Evolutionary conservation across 2,888 invertebrate genomes (phyloP), one percentile per base, ranked within the genome.

Genomic region (Pyrrhopygopsis socrates): DNA sequence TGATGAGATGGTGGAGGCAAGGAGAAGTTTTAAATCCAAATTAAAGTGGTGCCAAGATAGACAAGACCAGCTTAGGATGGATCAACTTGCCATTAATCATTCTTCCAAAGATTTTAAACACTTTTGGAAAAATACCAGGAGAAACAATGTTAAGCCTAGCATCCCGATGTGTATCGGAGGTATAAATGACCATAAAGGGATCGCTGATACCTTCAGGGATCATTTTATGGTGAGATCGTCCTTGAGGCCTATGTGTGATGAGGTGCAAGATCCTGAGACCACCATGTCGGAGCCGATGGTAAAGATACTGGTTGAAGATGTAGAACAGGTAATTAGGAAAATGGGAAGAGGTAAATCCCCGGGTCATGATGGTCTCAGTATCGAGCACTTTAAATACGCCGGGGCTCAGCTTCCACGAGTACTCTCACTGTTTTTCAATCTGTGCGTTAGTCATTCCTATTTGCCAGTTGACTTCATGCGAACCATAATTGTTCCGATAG

Each of bases 21-120:
- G 45, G 63, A 79, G 29, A 58, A 30, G 2, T 30, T 81, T 81
- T 60, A 81, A 81, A 70, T 24, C 65, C 20, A 81, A 81, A 58
- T 22, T 81, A 22, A 81, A 76, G 45, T 81, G 76, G 81, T 81
- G 81, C 15, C 68, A 68, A 30, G 22, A 67, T 20, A 67, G 65
- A 18, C 38, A 45, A 11, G 75, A 65, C 8, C 65, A 65, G n/a
- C 18, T 76, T 45, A 63, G 29, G 27, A 67, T 78, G 50, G 70
- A 90, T 76, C 54, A 79, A 68, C 82, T 73, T 75, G 73, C 74
- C 45, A 60, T 68, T 22, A 11, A 60, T 15, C 60, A 60, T 27
- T 50, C 50, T 3, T 45, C 45, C 15, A 45, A 15, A 3, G 54
- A 54, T 11, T 54, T 54, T 22, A 54, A 54, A 8, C 9, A 22